Conservation (phyloP, 2,888 invertebrate genomes). For the Bellardia bayeri region DNA sequence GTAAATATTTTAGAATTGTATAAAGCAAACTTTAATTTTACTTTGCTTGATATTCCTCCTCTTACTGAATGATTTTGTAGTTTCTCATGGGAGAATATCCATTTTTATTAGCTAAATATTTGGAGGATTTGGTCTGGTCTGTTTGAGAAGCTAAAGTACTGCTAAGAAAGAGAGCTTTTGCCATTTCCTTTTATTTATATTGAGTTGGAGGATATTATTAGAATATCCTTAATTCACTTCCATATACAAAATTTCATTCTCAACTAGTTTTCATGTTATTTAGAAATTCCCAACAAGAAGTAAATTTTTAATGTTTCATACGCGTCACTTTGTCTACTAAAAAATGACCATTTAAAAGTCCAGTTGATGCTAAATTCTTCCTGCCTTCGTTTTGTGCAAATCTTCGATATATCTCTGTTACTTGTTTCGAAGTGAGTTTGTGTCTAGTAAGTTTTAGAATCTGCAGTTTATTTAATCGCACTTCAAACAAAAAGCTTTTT, state of each 20-base stretch:
- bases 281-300: not conserved
- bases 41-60: no score
- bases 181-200: no score
- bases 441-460: not conserved
- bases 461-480: conserved; percentile 29
- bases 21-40: no score
- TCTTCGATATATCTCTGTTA: conserved; percentile 3
- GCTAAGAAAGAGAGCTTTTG: no score
- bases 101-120: no score
- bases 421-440: not conserved
- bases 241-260: not conserved
- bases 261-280: not conserved
- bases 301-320: conserved; percentile 36
- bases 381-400: not conserved
- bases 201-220: no score
- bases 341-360: conserved; percentile 22
- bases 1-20: no score
- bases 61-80: no score
- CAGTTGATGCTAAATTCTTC: conserved; percentile 9
- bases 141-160: no score
- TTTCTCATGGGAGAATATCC: no score
- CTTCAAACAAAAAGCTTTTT: conserved; percentile 1
- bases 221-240: not conserved
- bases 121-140: no score
- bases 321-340: conserved; percentile 66